Evolutionary conservation across 2,797 vertebrate species (phyloP).

Genomic region (Ambastaia sidthimunki): DNA sequence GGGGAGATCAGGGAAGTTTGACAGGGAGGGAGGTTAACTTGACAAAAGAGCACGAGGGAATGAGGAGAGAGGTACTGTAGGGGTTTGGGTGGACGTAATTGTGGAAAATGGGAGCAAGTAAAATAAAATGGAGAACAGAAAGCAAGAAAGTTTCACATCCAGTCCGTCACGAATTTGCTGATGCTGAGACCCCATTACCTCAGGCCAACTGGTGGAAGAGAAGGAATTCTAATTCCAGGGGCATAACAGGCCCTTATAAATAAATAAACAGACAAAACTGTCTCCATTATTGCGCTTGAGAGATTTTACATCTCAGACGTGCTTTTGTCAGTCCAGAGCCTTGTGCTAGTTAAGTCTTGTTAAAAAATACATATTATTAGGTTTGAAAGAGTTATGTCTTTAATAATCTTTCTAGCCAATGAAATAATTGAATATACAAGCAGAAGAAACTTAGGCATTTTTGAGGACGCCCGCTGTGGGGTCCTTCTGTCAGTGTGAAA

Average conservation of each 20-base stretch:
- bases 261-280: conserved; percentile 60
- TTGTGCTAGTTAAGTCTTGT: conserved; percentile 5
- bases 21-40: neutral
- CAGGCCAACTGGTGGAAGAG: conserved; percentile 57
- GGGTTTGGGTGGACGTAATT: conserved; percentile 48
- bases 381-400: conserved; percentile 27
- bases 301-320: conserved; percentile 41
- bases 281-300: conserved; percentile 54
- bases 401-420: conserved; percentile 56
- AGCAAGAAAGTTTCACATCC: conserved; percentile 71
- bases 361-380: conserved; percentile 19
- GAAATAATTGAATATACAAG: conserved; percentile 58
- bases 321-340: conserved; percentile 14
- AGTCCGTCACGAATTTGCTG: conserved; percentile 69
- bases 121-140: conserved; percentile 49
- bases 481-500: conserved; percentile 83
- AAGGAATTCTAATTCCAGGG: conserved; percentile 70
- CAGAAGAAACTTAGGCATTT: conserved; percentile 61
- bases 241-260: conserved; percentile 69
- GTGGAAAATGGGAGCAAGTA: conserved; percentile 51
- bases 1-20: neutral
- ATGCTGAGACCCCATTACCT: conserved; percentile 65
- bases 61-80: conserved; percentile 39
- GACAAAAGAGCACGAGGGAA: conserved; percentile 58
- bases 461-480: conserved; percentile 72